Percentiles rank a stretch among this genome's conserved stretches.
These are phyloP conservation scores for Fistularia commersonii DNA, from an alignment of 2,797 vertebrate genomes.

Conservation along the genomic window DNA sequence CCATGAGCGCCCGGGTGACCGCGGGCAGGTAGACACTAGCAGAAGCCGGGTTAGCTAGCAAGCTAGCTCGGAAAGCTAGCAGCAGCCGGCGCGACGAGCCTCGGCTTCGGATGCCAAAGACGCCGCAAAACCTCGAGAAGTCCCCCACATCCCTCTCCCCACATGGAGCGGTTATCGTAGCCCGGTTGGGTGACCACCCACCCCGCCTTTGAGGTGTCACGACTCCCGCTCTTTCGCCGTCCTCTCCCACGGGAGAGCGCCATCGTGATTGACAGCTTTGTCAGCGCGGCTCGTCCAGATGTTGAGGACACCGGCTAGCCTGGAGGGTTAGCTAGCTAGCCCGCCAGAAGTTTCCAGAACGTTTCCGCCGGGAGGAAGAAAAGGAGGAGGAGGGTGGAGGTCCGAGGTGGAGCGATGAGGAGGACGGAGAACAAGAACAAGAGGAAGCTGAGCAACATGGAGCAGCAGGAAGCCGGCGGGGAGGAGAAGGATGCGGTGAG, in stretches of 20 bases:
- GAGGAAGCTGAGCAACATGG: constrained; percentile 66
- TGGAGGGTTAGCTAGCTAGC: neutral
- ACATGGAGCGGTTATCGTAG: too few relatives aligned
- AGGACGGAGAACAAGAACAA: constrained; percentile 68
- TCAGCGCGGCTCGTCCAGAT: neutral
- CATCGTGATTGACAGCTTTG: neutral
- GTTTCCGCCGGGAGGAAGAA: constrained; percentile 24
- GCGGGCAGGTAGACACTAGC: constrained; percentile 38
- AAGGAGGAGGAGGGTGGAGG: too few relatives aligned
- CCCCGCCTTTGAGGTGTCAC: too few relatives aligned
- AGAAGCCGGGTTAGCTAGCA: constrained; percentile 16
- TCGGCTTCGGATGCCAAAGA: neutral
- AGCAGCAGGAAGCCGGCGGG: constrained; percentile 45
- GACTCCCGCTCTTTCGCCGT: too few relatives aligned
- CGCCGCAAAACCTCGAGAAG: too few relatives aligned
- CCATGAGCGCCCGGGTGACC: constrained; percentile 15
- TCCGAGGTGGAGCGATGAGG: constrained; percentile 60
- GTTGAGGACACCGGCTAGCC: neutral
- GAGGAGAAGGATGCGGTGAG: constrained; percentile 71
- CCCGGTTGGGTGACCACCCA: too few relatives aligned
- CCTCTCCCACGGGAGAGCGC: neutral
- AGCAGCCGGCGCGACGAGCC: too few relatives aligned
- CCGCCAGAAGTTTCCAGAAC: neutral
- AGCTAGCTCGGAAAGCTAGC: constrained; percentile 22
- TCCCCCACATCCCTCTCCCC: too few relatives aligned